These are phyloP conservation scores for Furnarius figulus DNA, from an alignment of 2,113 vertebrate genomes.

Conservation along the genomic window DNA sequence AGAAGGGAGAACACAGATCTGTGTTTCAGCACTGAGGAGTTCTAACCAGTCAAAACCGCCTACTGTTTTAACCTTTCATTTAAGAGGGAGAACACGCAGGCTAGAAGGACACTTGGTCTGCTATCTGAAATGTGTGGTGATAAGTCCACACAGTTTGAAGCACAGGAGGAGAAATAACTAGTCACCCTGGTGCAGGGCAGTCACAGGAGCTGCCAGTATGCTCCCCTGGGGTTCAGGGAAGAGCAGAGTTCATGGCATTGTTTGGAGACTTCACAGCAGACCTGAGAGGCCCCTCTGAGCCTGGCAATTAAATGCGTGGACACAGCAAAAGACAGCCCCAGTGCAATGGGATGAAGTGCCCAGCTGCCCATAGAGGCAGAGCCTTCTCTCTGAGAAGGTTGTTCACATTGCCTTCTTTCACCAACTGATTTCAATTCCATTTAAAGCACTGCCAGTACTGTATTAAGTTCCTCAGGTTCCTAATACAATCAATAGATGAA, in stretches of 20 bases:
- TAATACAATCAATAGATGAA: not conserved
- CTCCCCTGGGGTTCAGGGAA: not conserved
- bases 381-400: not conserved
- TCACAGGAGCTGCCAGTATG: not conserved
- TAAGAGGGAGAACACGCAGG: not conserved
- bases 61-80: not conserved
- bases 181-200: not conserved
- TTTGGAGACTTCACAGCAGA: not conserved
- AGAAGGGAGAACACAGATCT: not conserved
- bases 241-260: not conserved
- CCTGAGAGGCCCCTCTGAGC: not conserved
- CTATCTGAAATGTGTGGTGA: not conserved
- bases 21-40: not conserved
- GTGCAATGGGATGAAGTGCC: not conserved
- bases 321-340: not conserved
- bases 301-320: not conserved
- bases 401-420: not conserved
- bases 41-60: not conserved
- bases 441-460: not conserved
- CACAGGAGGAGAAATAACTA: not conserved
- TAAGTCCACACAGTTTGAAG: not conserved
- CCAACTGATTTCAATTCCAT: not conserved
- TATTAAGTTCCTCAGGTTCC: not conserved
- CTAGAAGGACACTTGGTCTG: not conserved
- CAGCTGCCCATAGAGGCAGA: not conserved